These are phyloP conservation scores for Triplophysa bombifrons DNA, from an alignment of 2,797 vertebrate genomes.

Conservation along the genomic window DNA sequence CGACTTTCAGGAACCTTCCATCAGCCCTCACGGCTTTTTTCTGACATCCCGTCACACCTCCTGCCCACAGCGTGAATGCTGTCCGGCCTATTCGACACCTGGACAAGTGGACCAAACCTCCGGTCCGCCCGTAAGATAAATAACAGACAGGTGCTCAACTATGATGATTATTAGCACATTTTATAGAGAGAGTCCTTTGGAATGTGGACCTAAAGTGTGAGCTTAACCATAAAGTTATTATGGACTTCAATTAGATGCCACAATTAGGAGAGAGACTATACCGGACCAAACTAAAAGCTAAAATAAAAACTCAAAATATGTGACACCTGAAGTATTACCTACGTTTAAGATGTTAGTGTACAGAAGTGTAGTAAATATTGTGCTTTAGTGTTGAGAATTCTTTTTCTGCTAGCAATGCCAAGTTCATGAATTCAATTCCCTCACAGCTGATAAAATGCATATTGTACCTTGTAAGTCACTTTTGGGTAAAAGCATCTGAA, in stretches of 20 bases:
- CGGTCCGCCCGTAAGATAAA: constrained; percentile 55
- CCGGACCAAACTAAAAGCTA: no score
- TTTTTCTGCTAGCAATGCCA: background rate
- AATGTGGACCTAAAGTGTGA: constrained; percentile 51
- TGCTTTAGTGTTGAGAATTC: no score
- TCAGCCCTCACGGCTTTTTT: constrained; percentile 43
- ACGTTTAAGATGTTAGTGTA: no score
- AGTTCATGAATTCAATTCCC: background rate
- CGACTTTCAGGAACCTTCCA: constrained; percentile 49
- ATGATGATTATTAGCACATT: constrained; percentile 62
- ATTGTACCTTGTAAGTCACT: background rate
- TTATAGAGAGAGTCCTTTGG: constrained; percentile 59
- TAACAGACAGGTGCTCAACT: constrained; percentile 65
- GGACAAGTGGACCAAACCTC: constrained; percentile 54
- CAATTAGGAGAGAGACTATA: no score
- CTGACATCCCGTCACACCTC: constrained; percentile 49
- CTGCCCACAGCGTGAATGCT: constrained; percentile 53
- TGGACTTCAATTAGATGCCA: background rate
- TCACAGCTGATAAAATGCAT: background rate
- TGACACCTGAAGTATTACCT: no score
- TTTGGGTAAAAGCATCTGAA: background rate
- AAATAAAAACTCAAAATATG: no score
- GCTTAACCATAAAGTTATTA: constrained; percentile 62
- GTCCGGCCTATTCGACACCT: constrained; percentile 1
- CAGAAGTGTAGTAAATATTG: no score